Percentiles rank a stretch among this genome's conserved stretches.
phyloP scores from a whole-genome alignment of 1,140 invertebrate genomes.

The Halictus rubicundus region DNA sequence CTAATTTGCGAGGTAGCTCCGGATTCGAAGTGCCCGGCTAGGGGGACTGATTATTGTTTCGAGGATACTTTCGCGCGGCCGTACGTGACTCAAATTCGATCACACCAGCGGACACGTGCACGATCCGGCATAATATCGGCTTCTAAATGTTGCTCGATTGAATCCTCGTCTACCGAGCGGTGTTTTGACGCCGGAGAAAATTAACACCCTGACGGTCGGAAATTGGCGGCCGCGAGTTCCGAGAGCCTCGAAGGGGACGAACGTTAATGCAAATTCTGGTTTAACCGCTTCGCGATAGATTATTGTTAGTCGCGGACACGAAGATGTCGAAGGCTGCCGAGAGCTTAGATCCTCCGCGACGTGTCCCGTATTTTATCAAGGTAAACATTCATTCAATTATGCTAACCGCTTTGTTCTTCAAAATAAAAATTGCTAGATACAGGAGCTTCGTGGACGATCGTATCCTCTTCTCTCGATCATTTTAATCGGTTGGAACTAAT shows the following conservation, averaged over 20 bases:
- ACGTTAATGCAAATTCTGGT: neutral
- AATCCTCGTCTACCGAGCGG: neutral
- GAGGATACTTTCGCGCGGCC: neutral
- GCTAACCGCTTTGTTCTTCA: too few species aligned
- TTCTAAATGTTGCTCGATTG: neutral
- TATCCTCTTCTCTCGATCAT: too few species aligned
- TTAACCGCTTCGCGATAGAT: neutral
- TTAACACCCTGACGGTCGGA: neutral
- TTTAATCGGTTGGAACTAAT: too few species aligned
- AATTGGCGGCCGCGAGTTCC: neutral
- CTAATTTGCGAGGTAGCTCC: neutral
- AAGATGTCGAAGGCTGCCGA: too few species aligned
- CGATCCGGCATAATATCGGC: neutral
- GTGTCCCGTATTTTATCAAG: too few species aligned
- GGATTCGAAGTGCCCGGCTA: too few species aligned
- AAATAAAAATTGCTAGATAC: too few species aligned
- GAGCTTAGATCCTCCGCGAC: too few species aligned
- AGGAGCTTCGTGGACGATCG: too few species aligned
- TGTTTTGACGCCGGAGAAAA: neutral
- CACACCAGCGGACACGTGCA: neutral
- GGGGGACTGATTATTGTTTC: neutral
- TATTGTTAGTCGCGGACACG: too few species aligned
- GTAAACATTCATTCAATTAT: too few species aligned
- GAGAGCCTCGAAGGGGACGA: neutral
- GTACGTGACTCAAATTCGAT: neutral